These are phyloP conservation scores for Lutjanus campechanus DNA, from an alignment of 2,797 vertebrate species.

Conservation along the genomic window DNA sequence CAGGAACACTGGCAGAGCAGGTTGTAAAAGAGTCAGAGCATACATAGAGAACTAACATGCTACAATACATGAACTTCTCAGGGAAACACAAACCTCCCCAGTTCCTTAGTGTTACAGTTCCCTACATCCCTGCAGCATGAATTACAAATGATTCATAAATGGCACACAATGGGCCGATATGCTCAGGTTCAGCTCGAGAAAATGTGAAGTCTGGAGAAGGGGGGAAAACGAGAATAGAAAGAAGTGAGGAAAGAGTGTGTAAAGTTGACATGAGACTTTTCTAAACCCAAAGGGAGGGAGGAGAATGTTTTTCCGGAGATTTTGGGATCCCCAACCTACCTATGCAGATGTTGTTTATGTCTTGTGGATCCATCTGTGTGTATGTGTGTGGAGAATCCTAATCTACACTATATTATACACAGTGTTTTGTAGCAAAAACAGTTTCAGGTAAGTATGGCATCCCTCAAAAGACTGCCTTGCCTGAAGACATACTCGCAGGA, in stretches of 20 bases:
- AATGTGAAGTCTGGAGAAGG: not conserved
- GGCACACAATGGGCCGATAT: not conserved
- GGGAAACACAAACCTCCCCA: not conserved
- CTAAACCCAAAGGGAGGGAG: slow-evolving; percentile 13
- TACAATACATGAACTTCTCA: slow-evolving; percentile 1
- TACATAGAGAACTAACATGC: not conserved
- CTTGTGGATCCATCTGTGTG: slow-evolving; percentile 2
- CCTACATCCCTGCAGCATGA: slow-evolving; percentile 29
- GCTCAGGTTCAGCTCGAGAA: slow-evolving; percentile 8
- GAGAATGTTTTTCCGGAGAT: slow-evolving; percentile 33
- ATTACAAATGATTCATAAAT: slow-evolving; percentile 43
- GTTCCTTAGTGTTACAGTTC: slow-evolving; percentile 25
- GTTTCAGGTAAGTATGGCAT: slow-evolving; percentile 27
- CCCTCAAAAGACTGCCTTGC: slow-evolving; percentile 41
- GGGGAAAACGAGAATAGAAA: not conserved
- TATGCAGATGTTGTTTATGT: slow-evolving; percentile 62
- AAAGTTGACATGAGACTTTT: slow-evolving; percentile 9
- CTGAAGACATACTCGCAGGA: slow-evolving; percentile 46
- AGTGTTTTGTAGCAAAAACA: slow-evolving; percentile 20
- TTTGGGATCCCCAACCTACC: not conserved
- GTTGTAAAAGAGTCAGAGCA: not conserved
- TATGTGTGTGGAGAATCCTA: not conserved
- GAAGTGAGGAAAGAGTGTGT: not conserved
- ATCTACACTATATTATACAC: not conserved
- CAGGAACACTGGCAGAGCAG: not conserved